Conservation (phyloP, 2,797 vertebrate genomes). For the Muscicapa striata region DNA sequence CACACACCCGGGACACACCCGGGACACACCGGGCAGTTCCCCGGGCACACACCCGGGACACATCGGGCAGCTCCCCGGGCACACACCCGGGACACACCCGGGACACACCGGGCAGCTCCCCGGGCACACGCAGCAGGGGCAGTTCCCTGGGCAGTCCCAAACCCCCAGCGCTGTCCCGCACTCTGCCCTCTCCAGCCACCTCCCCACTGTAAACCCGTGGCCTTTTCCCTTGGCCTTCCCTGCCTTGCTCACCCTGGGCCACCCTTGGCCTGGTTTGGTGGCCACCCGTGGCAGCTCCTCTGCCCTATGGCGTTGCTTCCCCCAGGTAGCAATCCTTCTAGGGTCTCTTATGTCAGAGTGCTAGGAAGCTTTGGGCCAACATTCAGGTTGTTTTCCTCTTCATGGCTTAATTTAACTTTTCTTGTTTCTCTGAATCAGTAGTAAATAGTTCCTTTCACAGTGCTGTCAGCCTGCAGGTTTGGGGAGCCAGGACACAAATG, state of each 20-base stretch:
- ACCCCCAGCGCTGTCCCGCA: neutral
- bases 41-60: too few relatives aligned
- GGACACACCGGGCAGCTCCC: too few relatives aligned
- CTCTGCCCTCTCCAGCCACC: neutral
- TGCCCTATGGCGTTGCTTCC: neutral
- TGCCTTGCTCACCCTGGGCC: neutral
- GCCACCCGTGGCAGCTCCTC: neutral
- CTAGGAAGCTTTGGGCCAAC: neutral
- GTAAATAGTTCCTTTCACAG: neutral
- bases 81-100: too few relatives aligned
- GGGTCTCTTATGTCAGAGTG: rapidly evolving
- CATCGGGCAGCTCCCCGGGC: too few relatives aligned
- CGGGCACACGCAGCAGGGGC: too few relatives aligned
- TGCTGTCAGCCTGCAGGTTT: neutral
- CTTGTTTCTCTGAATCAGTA: neutral
- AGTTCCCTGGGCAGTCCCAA: neutral
- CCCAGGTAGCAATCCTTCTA: neutral
- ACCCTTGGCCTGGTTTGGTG: neutral
- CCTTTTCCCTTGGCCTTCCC: neutral
- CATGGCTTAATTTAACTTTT: neutral
- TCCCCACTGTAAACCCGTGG: neutral
- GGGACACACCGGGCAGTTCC: too few relatives aligned
- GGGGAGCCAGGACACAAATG: neutral
- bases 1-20: too few relatives aligned
- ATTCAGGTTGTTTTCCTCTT: neutral